phyloP scores from a whole-genome alignment of 1,140 invertebrate genomes.

The Pantala flavescens region DNA sequence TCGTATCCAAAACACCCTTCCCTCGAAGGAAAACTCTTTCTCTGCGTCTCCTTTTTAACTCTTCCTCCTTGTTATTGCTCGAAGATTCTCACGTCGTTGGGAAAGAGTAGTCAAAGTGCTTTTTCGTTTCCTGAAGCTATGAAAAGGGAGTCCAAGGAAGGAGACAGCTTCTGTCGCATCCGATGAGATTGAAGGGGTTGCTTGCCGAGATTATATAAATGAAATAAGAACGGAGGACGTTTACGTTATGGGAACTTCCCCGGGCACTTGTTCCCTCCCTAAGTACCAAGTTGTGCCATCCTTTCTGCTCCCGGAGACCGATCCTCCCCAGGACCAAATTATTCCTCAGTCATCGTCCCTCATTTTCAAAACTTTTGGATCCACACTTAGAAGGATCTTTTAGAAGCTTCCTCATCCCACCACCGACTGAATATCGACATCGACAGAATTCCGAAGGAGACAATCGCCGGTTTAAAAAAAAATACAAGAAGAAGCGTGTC shows the following conservation, averaged over 20 bases:
- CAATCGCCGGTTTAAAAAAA: not conserved
- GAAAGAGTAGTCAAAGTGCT: not conserved
- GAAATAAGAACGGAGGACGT: conserved; percentile 8
- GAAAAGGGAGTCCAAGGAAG: not conserved
- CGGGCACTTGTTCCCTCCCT: not conserved
- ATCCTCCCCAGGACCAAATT: not conserved
- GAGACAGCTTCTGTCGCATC: not conserved
- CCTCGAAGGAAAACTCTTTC: not conserved
- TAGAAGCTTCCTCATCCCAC: not conserved
- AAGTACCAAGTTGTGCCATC: conserved; percentile 1
- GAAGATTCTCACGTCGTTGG: not conserved
- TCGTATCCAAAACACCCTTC: not conserved
- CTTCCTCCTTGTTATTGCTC: not conserved
- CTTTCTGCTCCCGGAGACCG: not conserved
- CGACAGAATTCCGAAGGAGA: not conserved
- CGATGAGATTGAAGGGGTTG: not conserved
- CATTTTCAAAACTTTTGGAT: not conserved
- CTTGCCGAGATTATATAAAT: not conserved
- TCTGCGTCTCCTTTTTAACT: not conserved
- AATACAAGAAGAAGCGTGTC: not conserved
- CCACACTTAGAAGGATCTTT: not conserved
- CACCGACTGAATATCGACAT: not conserved
- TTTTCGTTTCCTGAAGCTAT: not conserved
- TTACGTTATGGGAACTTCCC: conserved; percentile 8
- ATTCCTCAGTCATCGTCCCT: conserved; percentile 7